A percentile compares a stretch with the other conserved stretches of the same genome.
Conservation (phyloP, 2,888 invertebrate species). For the Augochlorella aurata region DNA sequence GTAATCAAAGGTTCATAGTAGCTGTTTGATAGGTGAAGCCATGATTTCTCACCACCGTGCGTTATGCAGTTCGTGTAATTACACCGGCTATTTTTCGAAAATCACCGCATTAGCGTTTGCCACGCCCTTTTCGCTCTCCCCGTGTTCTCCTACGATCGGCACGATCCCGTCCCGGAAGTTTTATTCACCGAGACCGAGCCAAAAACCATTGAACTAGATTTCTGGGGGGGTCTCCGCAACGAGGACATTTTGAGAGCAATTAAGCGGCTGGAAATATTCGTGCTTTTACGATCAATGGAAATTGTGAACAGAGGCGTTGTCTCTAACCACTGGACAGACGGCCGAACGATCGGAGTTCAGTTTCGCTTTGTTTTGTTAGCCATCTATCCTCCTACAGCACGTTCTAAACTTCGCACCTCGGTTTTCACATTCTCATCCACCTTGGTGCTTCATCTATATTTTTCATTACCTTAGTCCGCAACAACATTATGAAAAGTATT, state of each 20-base stretch:
- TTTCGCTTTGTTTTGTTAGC: background rate
- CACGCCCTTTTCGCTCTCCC: constrained; percentile 50
- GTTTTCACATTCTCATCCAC: background rate
- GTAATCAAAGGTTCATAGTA: too few species aligned
- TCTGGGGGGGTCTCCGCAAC: constrained; percentile 16
- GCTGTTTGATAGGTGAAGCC: too few species aligned
- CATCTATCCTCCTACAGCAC: background rate
- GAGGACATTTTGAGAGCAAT: constrained; percentile 51
- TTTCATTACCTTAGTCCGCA: too few species aligned
- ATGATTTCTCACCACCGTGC: too few species aligned
- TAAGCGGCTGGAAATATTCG: constrained; percentile 24
- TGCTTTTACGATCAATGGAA: constrained; percentile 54
- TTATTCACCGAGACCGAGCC: constrained; percentile 27
- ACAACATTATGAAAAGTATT: too few species aligned
- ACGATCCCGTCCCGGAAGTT: background rate
- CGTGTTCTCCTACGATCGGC: constrained; percentile 21
- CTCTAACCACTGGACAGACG: constrained; percentile 18
- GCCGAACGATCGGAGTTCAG: constrained; percentile 17
- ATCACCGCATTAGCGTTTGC: constrained; percentile 19
- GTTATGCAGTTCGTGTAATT: background rate
- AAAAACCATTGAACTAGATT: constrained; percentile 51
- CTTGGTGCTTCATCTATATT: background rate
- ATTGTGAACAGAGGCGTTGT: constrained; percentile 42
- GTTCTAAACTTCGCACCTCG: background rate
- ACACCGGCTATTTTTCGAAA: constrained; percentile 27